Percentiles rank a stretch among this genome's conserved stretches.
Conservation (phyloP, 2,797 vertebrate genomes). For the Sebastes diploproa region DNA sequence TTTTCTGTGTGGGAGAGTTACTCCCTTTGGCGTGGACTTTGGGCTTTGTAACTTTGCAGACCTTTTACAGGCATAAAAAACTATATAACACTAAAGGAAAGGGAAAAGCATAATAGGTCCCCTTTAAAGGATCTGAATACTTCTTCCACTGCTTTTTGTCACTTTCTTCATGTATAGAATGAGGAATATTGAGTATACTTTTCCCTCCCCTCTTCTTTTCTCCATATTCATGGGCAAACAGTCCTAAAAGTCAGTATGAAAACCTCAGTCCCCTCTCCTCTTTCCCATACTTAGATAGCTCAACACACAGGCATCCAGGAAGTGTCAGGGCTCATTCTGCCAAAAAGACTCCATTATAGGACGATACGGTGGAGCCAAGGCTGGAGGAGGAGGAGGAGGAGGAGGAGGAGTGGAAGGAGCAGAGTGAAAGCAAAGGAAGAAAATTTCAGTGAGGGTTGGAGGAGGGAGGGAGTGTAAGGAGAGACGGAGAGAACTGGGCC, state of each 20-base stretch:
- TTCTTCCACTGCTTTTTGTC: not conserved
- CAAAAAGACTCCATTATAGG: constrained; percentile 58
- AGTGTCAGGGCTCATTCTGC: constrained; percentile 59
- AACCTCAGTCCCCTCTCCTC: constrained; percentile 62
- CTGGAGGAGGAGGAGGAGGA: not conserved
- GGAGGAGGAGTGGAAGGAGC: not conserved
- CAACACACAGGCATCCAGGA: constrained; percentile 77
- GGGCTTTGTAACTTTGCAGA: no score
- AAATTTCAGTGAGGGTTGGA: constrained; percentile 29
- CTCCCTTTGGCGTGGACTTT: no score
- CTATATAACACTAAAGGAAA: no score
- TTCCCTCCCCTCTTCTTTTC: not conserved
- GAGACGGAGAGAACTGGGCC: constrained; percentile 31
- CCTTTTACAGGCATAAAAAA: no score
- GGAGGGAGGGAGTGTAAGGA: constrained; percentile 38
- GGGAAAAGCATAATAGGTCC: no score
- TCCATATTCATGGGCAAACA: constrained; percentile 22
- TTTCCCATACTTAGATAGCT: constrained; percentile 67
- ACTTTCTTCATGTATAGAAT: not conserved
- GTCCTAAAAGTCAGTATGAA: constrained; percentile 30
- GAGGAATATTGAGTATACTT: not conserved
- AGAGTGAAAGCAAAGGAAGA: constrained; percentile 13
- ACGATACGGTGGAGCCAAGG: constrained; percentile 15
- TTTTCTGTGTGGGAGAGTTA: no score
- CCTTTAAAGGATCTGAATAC: not conserved